phyloP scores from a whole-genome alignment of 2,797 vertebrate species.

The Smutsia gigantea region DNA sequence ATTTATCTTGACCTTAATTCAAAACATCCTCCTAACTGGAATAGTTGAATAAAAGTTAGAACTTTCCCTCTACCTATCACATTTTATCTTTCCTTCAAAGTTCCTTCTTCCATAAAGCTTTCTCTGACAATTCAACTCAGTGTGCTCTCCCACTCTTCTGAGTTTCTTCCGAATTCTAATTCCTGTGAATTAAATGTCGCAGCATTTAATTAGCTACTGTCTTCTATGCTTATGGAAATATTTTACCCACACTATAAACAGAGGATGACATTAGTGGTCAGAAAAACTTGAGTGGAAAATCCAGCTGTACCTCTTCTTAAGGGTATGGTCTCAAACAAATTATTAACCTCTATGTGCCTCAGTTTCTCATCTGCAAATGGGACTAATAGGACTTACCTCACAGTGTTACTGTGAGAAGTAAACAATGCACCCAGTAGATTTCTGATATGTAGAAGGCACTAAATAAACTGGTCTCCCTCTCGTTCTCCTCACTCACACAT shows the following conservation, averaged over 20 bases:
- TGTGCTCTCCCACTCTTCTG: not conserved
- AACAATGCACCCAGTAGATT: not conserved
- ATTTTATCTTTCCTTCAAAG: not conserved
- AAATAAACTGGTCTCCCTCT: not conserved
- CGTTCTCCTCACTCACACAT: not conserved
- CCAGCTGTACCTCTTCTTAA: not conserved
- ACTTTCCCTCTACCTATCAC: not conserved
- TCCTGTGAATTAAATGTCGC: too few relatives aligned
- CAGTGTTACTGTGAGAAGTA: not conserved
- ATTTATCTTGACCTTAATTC: not conserved
- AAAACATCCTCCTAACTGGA: not conserved
- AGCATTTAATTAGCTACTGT: not conserved
- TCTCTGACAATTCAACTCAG: not conserved
- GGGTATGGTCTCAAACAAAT: not conserved
- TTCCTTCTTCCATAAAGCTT: not conserved
- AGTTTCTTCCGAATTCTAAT: not conserved
- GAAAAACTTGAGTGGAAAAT: not conserved
- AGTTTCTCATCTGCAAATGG: not conserved
- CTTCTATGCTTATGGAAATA: not conserved
- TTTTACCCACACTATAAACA: not conserved
- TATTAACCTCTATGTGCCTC: not conserved
- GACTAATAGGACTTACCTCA: not conserved
- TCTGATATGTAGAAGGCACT: not conserved
- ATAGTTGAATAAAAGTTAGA: not conserved
- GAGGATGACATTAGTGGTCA: not conserved